Evolutionary conservation across 2,888 invertebrate species (phyloP).

Genomic region (Bimastos eiseni): DNA sequence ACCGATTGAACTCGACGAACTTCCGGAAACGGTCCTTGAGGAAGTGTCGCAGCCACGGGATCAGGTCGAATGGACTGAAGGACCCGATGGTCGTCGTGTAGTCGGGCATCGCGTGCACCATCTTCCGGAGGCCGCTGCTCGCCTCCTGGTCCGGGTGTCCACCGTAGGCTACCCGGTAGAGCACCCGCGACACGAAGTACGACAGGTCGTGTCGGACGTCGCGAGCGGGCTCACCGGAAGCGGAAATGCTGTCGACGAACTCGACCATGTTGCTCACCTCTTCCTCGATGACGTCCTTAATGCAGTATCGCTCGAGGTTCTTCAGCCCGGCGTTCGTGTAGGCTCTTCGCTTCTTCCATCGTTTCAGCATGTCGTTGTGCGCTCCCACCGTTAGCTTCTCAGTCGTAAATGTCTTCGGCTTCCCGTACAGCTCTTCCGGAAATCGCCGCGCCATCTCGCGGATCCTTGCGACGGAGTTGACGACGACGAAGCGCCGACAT

Average conservation of each 20-base stretch:
- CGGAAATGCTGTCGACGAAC: neutral
- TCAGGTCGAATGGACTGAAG: constrained; percentile 35
- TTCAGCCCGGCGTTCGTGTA: constrained; percentile 36
- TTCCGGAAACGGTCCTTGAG: neutral
- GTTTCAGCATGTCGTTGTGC: constrained; percentile 33
- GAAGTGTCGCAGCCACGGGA: constrained; percentile 30
- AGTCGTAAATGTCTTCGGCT: constrained; percentile 34
- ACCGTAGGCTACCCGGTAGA: constrained; percentile 32
- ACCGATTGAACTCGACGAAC: constrained; percentile 29
- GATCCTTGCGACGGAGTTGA: constrained; percentile 26
- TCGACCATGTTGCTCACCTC: constrained; percentile 29
- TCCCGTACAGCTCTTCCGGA: constrained; percentile 33
- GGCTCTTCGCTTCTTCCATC: constrained; percentile 33
- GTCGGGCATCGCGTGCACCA: constrained; percentile 34
- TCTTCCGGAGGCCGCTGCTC: neutral
- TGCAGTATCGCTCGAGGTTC: constrained; percentile 30
- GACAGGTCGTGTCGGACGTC: constrained; percentile 30
- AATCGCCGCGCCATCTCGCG: constrained; percentile 22
- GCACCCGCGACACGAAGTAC: constrained; percentile 30
- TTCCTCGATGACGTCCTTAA: constrained; percentile 24
- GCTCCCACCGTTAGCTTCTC: constrained; percentile 28
- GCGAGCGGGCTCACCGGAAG: neutral
- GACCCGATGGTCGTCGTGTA: constrained; percentile 37
- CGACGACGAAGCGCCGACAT: constrained; percentile 29
- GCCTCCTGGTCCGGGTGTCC: constrained; percentile 18